phyloP scores from a whole-genome alignment of 2,113 vertebrate species.

The Willisornis vidua region DNA sequence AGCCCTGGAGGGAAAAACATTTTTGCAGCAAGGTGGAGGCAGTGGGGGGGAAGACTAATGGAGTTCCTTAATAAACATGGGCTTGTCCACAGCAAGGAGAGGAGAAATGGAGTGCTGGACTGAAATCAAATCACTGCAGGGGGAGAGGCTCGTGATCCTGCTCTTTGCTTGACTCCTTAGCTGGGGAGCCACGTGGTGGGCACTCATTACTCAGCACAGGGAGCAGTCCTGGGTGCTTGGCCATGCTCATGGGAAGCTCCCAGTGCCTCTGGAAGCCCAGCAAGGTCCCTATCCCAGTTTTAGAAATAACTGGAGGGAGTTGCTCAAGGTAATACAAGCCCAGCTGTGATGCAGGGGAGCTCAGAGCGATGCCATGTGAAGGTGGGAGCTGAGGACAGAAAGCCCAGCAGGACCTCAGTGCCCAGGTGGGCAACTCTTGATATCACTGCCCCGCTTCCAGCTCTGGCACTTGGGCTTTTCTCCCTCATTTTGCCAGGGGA shows the following conservation, averaged over 20 bases:
- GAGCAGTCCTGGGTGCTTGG: neutral
- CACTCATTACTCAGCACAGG: neutral
- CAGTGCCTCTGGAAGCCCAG: neutral
- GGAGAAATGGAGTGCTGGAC: neutral
- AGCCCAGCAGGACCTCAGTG: neutral
- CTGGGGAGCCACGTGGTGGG: neutral
- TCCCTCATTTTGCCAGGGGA: rapidly evolving
- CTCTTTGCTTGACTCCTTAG: neutral
- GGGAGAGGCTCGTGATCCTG: neutral
- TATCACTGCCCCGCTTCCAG: neutral
- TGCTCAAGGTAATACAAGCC: neutral
- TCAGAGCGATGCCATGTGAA: rapidly evolving
- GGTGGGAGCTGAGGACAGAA: neutral
- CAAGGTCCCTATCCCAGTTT: neutral
- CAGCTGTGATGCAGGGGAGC: neutral
- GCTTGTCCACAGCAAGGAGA: neutral
- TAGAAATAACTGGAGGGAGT: neutral
- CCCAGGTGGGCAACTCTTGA: neutral
- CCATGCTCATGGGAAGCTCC: neutral
- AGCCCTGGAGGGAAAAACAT: constrained; percentile 8
- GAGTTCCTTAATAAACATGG: constrained; percentile 12
- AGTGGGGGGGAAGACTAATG: neutral
- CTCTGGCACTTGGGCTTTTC: neutral
- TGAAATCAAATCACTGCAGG: neutral
- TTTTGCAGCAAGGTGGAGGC: neutral